Percentiles rank a stretch among this genome's conserved stretches.
These are phyloP conservation scores for Aphidoletes aphidimyza DNA, from an alignment of 2,888 invertebrate species.

Conservation along the genomic window DNA sequence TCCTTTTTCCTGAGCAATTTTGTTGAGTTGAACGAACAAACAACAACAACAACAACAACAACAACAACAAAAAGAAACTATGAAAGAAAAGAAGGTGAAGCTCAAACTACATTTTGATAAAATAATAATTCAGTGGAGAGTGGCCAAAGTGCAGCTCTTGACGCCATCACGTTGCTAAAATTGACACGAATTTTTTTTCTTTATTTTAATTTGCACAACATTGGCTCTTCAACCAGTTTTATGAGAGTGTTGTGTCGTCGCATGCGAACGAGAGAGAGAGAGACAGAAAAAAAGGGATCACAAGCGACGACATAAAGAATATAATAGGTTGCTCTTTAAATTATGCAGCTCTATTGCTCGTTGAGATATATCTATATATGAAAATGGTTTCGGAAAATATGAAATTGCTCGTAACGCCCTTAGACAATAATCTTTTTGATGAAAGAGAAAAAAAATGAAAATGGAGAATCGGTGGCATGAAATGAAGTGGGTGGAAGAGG, in stretches of 20 bases:
- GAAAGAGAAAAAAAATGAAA: neutral
- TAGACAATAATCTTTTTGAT: neutral
- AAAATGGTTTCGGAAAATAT: neutral
- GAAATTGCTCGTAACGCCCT: neutral
- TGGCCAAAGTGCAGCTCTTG: neutral
- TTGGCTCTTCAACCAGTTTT: neutral
- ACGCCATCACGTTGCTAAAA: neutral
- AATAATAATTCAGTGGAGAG: neutral
- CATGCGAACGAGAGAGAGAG: neutral
- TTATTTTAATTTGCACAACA: neutral
- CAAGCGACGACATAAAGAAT: neutral
- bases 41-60: too few relatives aligned
- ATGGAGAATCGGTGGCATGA: too few relatives aligned
- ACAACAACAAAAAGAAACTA: too few relatives aligned
- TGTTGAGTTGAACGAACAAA: neutral
- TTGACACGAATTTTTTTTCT: conserved; percentile 14
- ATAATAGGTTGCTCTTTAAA: neutral
- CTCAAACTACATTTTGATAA: neutral
- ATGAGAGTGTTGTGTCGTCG: too few relatives aligned
- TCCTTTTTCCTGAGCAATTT: neutral
- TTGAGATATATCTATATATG: too few relatives aligned
- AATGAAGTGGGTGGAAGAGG: neutral
- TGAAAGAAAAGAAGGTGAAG: neutral
- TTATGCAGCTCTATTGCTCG: neutral
- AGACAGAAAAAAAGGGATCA: neutral